Percentiles rank a stretch among this genome's conserved stretches.
phyloP scores from a whole-genome alignment of 2,797 vertebrate genomes.

The Denticeps clupeoides region DNA sequence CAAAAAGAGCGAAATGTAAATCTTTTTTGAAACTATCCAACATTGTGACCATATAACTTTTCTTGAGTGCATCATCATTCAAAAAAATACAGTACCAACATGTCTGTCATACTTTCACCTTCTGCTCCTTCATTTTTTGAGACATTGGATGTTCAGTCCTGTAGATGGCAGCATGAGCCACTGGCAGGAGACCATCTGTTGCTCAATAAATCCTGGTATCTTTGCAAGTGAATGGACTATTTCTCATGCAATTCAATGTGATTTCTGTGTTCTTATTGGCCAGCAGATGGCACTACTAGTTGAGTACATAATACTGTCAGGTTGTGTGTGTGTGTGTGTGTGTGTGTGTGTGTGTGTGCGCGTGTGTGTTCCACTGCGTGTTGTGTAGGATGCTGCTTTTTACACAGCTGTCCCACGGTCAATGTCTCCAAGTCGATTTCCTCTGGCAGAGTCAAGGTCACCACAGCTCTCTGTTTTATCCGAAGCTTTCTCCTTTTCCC shows the following conservation, averaged over 20 bases:
- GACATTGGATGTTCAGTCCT: too few species aligned
- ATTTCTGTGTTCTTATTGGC: not conserved
- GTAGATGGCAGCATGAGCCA: too few species aligned
- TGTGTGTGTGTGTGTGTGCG: not conserved
- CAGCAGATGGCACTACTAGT: not conserved
- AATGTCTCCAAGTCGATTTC: conserved; percentile 56
- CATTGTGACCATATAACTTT: too few species aligned
- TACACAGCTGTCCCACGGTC: conserved; percentile 77
- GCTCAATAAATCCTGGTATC: too few species aligned
- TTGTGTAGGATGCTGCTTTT: conserved; percentile 20
- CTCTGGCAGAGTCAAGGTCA: conserved; percentile 60
- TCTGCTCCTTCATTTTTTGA: too few species aligned
- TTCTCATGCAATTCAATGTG: not conserved
- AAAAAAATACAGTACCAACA: too few species aligned
- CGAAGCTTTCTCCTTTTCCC: conserved; percentile 55
- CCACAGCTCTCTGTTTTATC: conserved; percentile 59
- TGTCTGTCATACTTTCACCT: too few species aligned
- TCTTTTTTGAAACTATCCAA: too few species aligned
- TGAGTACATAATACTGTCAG: not conserved
- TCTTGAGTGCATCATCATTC: too few species aligned
- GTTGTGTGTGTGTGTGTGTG: not conserved
- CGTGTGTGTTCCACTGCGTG: not conserved
- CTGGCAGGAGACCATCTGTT: too few species aligned
- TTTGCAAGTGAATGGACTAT: not conserved
- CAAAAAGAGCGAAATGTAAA: too few species aligned